Conservation (phyloP, 2,113 vertebrate species). For the Phylloscopus trochilus region DNA sequence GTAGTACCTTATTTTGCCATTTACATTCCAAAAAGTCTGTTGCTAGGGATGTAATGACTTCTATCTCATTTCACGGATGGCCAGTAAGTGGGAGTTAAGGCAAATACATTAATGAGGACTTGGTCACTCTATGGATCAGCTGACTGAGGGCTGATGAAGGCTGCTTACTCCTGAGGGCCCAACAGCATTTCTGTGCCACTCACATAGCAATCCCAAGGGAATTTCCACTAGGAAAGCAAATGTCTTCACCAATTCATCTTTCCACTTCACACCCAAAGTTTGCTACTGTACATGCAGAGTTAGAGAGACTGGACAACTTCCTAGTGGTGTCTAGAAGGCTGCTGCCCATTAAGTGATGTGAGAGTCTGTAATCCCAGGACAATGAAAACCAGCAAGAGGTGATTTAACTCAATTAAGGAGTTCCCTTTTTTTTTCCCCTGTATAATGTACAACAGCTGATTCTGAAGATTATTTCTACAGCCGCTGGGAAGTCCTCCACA, state of each 20-base stretch:
- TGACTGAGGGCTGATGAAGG: background rate
- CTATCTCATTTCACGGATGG: background rate
- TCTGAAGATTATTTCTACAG: conserved; percentile 9
- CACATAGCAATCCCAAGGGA: background rate
- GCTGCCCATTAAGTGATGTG: background rate
- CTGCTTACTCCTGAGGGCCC: background rate
- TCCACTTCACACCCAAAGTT: background rate
- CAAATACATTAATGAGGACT: accelerated
- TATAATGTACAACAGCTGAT: conserved; percentile 36
- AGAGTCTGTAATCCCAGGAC: background rate
- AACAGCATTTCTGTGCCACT: background rate
- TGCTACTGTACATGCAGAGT: background rate
- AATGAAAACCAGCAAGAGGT: conserved; percentile 33
- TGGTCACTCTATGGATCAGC: background rate
- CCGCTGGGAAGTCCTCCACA: background rate
- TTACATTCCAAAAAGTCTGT: background rate
- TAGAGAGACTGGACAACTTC: background rate
- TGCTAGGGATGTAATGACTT: background rate
- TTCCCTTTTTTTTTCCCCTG: background rate
- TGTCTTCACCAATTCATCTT: background rate
- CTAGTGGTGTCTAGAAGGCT: background rate
- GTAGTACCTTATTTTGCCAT: background rate
- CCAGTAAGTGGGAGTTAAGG: background rate
- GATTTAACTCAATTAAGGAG: conserved; percentile 20
- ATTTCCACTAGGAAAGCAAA: background rate